Conservation (phyloP, 2,888 invertebrate species). For the Allophyes oxyacanthae region DNA sequence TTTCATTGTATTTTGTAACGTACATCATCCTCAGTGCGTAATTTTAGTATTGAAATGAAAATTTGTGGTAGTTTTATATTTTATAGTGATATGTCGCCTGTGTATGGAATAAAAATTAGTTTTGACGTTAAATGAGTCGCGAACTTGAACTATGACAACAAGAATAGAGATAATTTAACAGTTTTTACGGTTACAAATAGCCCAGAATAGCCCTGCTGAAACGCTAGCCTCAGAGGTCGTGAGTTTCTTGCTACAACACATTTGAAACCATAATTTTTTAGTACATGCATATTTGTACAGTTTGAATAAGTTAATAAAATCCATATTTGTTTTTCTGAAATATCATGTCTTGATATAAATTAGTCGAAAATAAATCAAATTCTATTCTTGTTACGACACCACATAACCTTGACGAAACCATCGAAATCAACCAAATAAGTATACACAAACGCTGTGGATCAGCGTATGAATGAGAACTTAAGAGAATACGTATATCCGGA, state of each 20-base stretch:
- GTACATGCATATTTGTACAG: too few relatives aligned
- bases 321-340: too few relatives aligned
- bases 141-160: slow-evolving; percentile 1
- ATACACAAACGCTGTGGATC: slow-evolving; percentile 18
- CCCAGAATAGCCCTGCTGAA: too few relatives aligned
- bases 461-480: neutral
- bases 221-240: too few relatives aligned
- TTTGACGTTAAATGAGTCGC: too few relatives aligned
- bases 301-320: too few relatives aligned
- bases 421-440: slow-evolving; percentile 36
- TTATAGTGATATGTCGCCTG: slow-evolving; percentile 12
- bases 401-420: slow-evolving; percentile 34
- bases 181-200: too few relatives aligned
- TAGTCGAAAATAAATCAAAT: neutral
- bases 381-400: neutral
- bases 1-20: slow-evolving; percentile 23
- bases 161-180: too few relatives aligned
- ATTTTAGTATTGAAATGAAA: slow-evolving; percentile 32
- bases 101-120: slow-evolving; percentile 21
- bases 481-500: neutral
- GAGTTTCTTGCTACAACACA: too few relatives aligned
- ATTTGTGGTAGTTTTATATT: slow-evolving; percentile 19
- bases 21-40: slow-evolving; percentile 28
- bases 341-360: too few relatives aligned
- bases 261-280: too few relatives aligned